A percentile compares a stretch with the other conserved stretches of the same genome.
These are phyloP conservation scores for Leistus spinibarbis DNA, from an alignment of 2,888 invertebrate genomes.

Conservation along the genomic window DNA sequence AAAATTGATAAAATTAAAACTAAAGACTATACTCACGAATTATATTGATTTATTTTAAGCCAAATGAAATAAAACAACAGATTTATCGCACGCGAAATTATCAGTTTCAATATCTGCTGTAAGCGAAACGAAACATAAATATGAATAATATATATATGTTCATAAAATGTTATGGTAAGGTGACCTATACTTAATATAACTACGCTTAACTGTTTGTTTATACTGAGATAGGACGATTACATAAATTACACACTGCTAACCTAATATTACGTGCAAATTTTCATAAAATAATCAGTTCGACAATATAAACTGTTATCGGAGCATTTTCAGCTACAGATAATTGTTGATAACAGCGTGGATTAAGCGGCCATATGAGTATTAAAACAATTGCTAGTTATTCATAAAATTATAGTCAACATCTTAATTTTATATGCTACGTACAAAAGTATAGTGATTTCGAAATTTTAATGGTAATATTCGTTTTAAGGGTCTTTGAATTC, in stretches of 20 bases:
- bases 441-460: no score
- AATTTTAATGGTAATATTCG: no score
- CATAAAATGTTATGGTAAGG: constrained; percentile 5
- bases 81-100: neutral
- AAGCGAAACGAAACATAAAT: neutral
- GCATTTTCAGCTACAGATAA: constrained; percentile 22
- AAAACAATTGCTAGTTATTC: constrained; percentile 20
- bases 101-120: neutral
- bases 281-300: constrained; percentile 20
- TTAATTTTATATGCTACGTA: no score
- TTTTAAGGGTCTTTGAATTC: no score
- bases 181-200: constrained; percentile 35
- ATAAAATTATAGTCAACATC: constrained; percentile 16
- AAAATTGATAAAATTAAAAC: neutral
- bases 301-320: constrained; percentile 15
- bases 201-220: constrained; percentile 35
- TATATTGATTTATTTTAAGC: no score
- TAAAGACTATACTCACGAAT: no score
- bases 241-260: constrained; percentile 26
- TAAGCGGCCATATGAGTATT: constrained; percentile 4
- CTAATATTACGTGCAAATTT: constrained; percentile 27
- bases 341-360: constrained; percentile 14
- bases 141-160: neutral
- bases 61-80: no score
- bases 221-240: constrained; percentile 31